These are phyloP conservation scores for Leptothorax acervorum DNA, from an alignment of 2,888 invertebrate species.

Conservation along the genomic window DNA sequence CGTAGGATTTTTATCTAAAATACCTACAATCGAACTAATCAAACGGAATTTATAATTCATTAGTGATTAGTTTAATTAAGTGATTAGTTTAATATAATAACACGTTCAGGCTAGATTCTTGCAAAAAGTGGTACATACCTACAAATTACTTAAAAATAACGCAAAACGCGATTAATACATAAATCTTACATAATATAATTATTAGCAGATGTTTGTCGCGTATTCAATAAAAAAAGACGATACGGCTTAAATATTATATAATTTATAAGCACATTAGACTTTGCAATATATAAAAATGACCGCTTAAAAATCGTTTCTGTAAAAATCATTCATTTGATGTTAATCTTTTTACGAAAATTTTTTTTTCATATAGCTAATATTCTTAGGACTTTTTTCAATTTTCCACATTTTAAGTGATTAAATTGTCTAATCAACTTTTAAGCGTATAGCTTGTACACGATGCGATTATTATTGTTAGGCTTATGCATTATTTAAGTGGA, in stretches of 20 bases:
- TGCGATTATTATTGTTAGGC: conserved; percentile 51
- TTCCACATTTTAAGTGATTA: conserved; percentile 1
- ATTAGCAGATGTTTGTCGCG: background rate
- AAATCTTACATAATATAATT: conserved; percentile 3
- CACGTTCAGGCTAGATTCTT: background rate
- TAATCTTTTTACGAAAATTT: background rate
- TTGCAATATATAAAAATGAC: conserved; percentile 64
- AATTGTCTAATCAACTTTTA: conserved; percentile 61
- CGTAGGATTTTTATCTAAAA: background rate
- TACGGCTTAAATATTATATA: conserved; percentile 41
- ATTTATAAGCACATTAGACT: conserved; percentile 50
- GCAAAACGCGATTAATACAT: background rate
- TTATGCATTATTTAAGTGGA: conserved; percentile 59
- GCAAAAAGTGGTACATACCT: background rate
- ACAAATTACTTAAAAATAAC: conserved; percentile 3
- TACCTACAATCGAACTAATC: conserved; percentile 21
- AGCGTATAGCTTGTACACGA: conserved; percentile 37
- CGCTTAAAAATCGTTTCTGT: conserved; percentile 55
- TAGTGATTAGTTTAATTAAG: conserved; percentile 21
- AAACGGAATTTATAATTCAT: conserved; percentile 32
- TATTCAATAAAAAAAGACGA: conserved; percentile 31
- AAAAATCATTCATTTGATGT: conserved; percentile 19
- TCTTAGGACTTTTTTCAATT: conserved; percentile 2
- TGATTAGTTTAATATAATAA: conserved; percentile 23
- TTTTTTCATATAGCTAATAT: background rate